Evolutionary conservation across 37 sponge, comb jelly and placozoan species (phyloP), one percentile per base, ranked within the genome.

Genomic region (Amphimedon queenslandica): DNA sequence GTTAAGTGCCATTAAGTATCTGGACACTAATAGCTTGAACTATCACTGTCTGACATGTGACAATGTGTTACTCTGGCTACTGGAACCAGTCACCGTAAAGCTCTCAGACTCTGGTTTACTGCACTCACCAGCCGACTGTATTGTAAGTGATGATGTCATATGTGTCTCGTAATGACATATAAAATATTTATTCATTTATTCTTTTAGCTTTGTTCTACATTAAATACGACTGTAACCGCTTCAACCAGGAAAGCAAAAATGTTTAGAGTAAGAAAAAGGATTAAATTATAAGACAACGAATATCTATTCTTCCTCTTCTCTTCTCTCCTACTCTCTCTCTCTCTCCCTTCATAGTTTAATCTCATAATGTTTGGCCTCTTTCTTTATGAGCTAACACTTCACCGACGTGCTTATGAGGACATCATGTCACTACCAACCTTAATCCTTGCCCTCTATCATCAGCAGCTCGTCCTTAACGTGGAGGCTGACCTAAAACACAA

Each of bases 371-470:
- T 92, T 29, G 92, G 88, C 0, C 53, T 87, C 24, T 76, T 92
- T 35, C 53, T 80, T 31, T 92, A 84, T 67, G 84, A 92, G 81
- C 32, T 92, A 38, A 76, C 92, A n/a, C 83, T 88, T 0, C 84
- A 84, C 3, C 71, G 55, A 42, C 47, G 71, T n/a, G 88, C 92
- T 25, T 83, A 66, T 77, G 81, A 92, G 32, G 75, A 53, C 8
- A 65, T 92, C 6, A 72, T 80, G 69, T 30, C 81, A 11, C 74
- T 80, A 0, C 42, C 67, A n/a, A 67, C 73, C 8, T 63, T 92
- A 23, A 78, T 84, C 63, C 28, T 64, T 2, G 73, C 77, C 23
- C 53, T 77, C 35, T 72, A 87, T 29, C 40, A 92, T 31, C 39
- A 63, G 25, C 58, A 75, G 65, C 41, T 87, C 23, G 29, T 73